A percentile compares a stretch with the other conserved stretches of the same genome.
Evolutionary conservation across 2,888 invertebrate genomes (phyloP).

Genomic region (Keiferia lycopersicella): DNA sequence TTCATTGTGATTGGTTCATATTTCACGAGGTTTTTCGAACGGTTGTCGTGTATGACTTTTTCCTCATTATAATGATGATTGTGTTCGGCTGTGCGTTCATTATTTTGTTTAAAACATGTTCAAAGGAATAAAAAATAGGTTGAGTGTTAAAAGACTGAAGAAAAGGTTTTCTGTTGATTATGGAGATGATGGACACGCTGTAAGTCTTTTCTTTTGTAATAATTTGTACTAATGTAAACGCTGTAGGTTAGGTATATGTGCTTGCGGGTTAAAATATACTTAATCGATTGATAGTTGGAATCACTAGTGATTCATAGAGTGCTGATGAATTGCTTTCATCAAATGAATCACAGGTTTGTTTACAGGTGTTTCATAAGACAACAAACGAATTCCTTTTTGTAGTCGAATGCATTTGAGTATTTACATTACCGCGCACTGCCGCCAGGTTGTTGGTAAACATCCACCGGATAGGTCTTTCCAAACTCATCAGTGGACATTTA

Average conservation of each 20-base stretch:
- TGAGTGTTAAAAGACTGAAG: constrained; percentile 53
- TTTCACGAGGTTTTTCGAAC: background rate
- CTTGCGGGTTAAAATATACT: too few relatives aligned
- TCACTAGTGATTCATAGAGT: background rate
- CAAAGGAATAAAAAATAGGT: constrained; percentile 48
- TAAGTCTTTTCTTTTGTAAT: constrained; percentile 1
- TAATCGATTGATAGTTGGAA: too few relatives aligned
- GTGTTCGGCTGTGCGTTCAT: constrained; percentile 27
- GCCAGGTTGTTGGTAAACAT: constrained; percentile 66
- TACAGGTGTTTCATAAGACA: constrained; percentile 51
- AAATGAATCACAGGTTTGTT: constrained; percentile 40
- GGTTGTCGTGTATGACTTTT: constrained; percentile 25
- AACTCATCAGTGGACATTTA: constrained; percentile 34
- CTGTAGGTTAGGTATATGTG: background rate
- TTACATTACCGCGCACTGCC: constrained; percentile 59
- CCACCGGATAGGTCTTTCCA: constrained; percentile 55
- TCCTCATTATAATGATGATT: constrained; percentile 27
- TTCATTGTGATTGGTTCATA: constrained; percentile 7
- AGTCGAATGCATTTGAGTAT: constrained; percentile 59
- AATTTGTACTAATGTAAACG: background rate
- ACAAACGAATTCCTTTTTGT: constrained; percentile 68
- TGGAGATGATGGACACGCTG: constrained; percentile 1
- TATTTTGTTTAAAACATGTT: constrained; percentile 42
- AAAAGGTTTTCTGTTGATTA: constrained; percentile 33
- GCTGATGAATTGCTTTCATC: constrained; percentile 32